Percentiles rank a stretch among this genome's conserved stretches.
Evolutionary conservation across 2,797 vertebrate species (phyloP).

Genomic region (Neomorphus geoffroyi): DNA sequence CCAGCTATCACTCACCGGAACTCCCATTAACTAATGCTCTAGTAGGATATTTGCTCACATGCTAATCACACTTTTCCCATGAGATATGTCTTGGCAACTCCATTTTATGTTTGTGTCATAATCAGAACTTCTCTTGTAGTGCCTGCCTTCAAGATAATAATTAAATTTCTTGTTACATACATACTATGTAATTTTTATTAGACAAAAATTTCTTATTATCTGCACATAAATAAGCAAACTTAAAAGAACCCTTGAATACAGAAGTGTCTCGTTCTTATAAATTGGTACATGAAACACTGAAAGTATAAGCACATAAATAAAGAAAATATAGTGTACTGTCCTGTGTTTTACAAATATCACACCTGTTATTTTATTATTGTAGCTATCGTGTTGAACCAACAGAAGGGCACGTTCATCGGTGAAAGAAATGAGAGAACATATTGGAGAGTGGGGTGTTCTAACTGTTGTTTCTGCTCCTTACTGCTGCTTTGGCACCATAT

Average conservation of each 20-base stretch:
- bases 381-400: background rate
- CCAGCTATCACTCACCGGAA: accelerated
- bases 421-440: background rate
- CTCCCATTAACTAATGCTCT: background rate
- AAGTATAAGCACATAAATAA: background rate
- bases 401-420: background rate
- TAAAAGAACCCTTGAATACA: background rate
- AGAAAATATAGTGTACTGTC: background rate
- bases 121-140: background rate
- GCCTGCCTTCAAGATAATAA: background rate
- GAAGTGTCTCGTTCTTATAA: background rate
- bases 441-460: background rate
- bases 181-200: background rate
- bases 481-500: background rate
- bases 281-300: background rate
- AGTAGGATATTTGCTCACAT: background rate
- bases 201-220: background rate
- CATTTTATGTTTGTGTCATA: background rate
- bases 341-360: background rate
- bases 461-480: background rate
- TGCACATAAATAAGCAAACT: background rate
- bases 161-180: background rate
- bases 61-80: background rate
- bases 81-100: background rate
- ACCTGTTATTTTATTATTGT: background rate